phyloP scores from a whole-genome alignment of 2,797 vertebrate species.

The Parauchenoglanis punctatus region DNA sequence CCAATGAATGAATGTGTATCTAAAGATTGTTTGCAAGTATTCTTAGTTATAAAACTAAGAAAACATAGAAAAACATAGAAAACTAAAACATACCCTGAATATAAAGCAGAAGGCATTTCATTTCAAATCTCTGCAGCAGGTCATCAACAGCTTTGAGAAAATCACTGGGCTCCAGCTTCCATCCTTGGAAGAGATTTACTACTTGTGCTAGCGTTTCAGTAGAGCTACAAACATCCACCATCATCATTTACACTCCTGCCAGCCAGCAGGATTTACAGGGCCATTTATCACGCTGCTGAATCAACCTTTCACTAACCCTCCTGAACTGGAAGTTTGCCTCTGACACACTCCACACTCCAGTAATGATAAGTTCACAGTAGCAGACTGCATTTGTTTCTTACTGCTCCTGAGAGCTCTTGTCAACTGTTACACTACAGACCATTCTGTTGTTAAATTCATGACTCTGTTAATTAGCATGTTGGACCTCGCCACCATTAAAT shows the following conservation, averaged over 20 bases:
- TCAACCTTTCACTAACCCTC: background rate
- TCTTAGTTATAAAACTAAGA: too few relatives aligned
- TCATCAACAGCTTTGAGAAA: background rate
- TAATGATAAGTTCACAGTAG: background rate
- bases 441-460: background rate
- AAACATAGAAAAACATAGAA: too few relatives aligned
- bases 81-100: background rate
- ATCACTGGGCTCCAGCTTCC: background rate
- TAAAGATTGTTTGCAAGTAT: background rate
- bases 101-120: background rate
- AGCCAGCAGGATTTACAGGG: background rate
- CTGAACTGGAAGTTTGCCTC: background rate
- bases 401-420: background rate
- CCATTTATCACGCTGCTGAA: background rate
- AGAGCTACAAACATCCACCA: background rate
- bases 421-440: background rate
- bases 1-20: background rate
- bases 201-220: background rate
- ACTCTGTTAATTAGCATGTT: conserved; percentile 6
- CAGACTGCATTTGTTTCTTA: background rate
- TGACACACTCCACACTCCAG: background rate
- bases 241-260: conserved; percentile 1
- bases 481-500: background rate
- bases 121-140: background rate
- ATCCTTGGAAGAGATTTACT: background rate